These are phyloP conservation scores for Galbula dea DNA, from an alignment of 2,113 vertebrate species.

Conservation along the genomic window DNA sequence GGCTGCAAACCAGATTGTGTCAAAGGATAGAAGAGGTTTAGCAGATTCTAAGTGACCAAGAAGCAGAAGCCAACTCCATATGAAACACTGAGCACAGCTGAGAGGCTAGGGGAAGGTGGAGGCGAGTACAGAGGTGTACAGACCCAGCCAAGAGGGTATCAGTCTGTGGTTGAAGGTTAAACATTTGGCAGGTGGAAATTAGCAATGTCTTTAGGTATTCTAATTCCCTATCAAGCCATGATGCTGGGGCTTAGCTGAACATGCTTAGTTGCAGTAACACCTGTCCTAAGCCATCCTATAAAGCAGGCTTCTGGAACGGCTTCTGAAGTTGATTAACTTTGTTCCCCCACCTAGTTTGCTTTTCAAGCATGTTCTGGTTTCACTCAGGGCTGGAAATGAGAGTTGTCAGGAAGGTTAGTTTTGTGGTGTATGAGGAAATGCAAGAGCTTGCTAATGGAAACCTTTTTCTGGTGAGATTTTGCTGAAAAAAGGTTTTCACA, in stretches of 20 bases:
- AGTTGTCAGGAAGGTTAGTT: background rate
- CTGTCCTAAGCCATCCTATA: background rate
- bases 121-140: background rate
- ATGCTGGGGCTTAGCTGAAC: background rate
- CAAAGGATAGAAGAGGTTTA: background rate
- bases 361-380: background rate
- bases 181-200: background rate
- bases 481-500: background rate
- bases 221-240: background rate
- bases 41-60: background rate
- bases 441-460: background rate
- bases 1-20: background rate
- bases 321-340: conserved; percentile 32
- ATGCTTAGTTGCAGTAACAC: background rate
- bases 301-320: background rate
- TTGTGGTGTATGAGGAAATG: background rate
- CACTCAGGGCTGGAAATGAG: conserved; percentile 7
- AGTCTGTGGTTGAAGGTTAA: background rate
- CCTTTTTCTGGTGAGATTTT: background rate
- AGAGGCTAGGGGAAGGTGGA: background rate
- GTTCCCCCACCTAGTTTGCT: background rate
- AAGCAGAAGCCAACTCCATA: background rate
- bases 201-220: background rate
- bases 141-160: background rate
- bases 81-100: background rate